Conservation (phyloP, 2,113 vertebrate genomes). For the Dromiciops gliroides region DNA sequence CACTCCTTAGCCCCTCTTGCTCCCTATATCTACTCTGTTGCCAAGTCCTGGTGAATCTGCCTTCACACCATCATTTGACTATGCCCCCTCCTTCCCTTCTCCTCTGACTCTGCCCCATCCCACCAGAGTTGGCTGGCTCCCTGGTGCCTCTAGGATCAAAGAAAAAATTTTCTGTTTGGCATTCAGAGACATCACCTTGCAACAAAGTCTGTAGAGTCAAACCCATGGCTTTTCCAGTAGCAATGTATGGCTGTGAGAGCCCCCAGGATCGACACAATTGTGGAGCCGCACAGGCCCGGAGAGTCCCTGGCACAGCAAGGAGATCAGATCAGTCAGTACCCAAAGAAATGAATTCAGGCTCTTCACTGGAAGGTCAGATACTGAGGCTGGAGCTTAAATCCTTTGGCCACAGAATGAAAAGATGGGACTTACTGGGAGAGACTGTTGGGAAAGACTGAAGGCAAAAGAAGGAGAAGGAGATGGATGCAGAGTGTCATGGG, state of each 20-base stretch:
- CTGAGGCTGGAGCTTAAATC: neutral
- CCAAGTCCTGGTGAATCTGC: neutral
- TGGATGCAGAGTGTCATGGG: neutral
- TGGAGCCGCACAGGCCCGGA: neutral
- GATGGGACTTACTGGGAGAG: neutral
- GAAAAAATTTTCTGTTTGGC: neutral
- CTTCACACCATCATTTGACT: neutral
- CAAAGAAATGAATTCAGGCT: too few relatives aligned
- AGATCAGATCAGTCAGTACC: too few relatives aligned
- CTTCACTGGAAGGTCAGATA: too few relatives aligned
- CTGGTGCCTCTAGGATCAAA: neutral
- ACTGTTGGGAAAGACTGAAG: neutral
- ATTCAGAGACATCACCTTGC: neutral
- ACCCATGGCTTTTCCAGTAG: neutral
- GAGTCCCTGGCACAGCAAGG: too few relatives aligned
- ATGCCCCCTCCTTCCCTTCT: neutral
- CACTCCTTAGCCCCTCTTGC: neutral
- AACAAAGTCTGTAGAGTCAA: too few relatives aligned
- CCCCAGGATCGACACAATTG: neutral
- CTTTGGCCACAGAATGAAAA: neutral
- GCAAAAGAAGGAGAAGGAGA: neutral
- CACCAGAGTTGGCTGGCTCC: too few relatives aligned
- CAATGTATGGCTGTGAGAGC: neutral
- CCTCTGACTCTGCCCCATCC: neutral
- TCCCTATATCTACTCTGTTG: neutral